phyloP scores from a whole-genome alignment of 2,797 vertebrate genomes.

The Parotocinclus haroldoi region DNA sequence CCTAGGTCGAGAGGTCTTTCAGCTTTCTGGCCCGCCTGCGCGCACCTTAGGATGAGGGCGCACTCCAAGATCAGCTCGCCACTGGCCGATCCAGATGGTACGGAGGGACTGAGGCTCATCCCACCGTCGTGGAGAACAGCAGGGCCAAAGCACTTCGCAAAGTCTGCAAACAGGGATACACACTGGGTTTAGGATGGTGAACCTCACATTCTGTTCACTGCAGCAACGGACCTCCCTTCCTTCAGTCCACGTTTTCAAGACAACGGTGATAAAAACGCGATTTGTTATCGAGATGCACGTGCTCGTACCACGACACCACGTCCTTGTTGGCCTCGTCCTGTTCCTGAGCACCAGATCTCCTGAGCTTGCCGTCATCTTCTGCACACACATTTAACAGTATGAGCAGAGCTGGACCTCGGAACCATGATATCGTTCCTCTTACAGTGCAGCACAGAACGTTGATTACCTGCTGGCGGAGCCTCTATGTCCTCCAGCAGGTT shows the following conservation, averaged over 20 bases:
- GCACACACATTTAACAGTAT: constrained; percentile 34
- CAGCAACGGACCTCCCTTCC: too few species aligned
- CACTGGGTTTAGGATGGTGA: too few species aligned
- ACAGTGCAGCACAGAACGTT: not conserved
- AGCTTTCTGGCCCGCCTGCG: constrained; percentile 1
- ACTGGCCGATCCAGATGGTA: constrained; percentile 16
- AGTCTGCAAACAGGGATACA: constrained; percentile 18
- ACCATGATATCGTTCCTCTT: not conserved
- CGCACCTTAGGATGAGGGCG: constrained; percentile 9
- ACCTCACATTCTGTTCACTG: too few species aligned
- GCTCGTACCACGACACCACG: constrained; percentile 60
- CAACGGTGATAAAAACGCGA: too few species aligned
- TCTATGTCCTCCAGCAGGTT: constrained; percentile 81
- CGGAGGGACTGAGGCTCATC: constrained; percentile 18
- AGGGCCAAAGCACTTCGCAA: not conserved
- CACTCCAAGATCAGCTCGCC: not conserved
- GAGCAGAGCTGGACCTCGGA: not conserved
- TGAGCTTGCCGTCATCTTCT: constrained; percentile 74
- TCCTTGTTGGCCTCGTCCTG: constrained; percentile 59
- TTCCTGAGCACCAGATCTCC: constrained; percentile 63
- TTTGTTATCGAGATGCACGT: not conserved
- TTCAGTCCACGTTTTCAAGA: too few species aligned
- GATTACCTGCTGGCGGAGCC: constrained; percentile 75
- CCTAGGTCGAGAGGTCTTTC: constrained; percentile 11
- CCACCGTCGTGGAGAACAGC: constrained; percentile 24